Base-by-base conservation (phyloP, 2,113 vertebrate species). In the Macrotus californicus region DNA sequence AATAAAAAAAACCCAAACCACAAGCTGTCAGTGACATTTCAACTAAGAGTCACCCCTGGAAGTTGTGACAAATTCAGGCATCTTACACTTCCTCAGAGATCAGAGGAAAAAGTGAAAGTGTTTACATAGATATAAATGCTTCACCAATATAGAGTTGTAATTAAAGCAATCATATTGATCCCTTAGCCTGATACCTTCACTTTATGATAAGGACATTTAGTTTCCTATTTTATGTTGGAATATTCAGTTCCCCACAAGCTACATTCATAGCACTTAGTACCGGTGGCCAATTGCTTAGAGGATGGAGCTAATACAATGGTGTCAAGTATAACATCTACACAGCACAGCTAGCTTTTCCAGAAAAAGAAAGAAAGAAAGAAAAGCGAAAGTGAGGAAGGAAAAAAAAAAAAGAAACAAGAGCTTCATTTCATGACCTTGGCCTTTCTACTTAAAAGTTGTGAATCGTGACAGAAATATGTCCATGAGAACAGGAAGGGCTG, bases 1-100 rank as follows among this genome's bases (percentile, higher is more conserved):
- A 56, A 69, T 89, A 77, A 77, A 91, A 89, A 96, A 91, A 91
- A 6, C 75, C 24, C 87, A 97, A 98, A 98, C 97, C 97, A 91
- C 97, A 97, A 93, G 92, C 36, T n/a, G 19, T 87, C 13, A 72
- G 85, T 97, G 98, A 96, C 93, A 8, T 89, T 96, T 95, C 2
- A 69, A 91, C 54, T 29, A 89, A 92, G 61, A 14, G 77, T 76
- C 92, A 92, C 93, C 90, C 79, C 91, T 1, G 0, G 91, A 91
- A 89, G 66, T 12, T 66, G 75, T 94, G 93, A 94, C 50, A 88
- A 72, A 82, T 82, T 69, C 82, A 92, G 76, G 81, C 69, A 80
- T 50, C 34, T 81, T 31, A 56, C 22, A 88, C 36, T 66, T 93
- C 84, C 81, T 93, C 72, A 88, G 70, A 95, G 52, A 92, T 50